A percentile compares a stretch with the other conserved stretches of the same genome.
phyloP scores from a whole-genome alignment of 1,140 invertebrate species.

The Pemphigus obesinymphae region DNA sequence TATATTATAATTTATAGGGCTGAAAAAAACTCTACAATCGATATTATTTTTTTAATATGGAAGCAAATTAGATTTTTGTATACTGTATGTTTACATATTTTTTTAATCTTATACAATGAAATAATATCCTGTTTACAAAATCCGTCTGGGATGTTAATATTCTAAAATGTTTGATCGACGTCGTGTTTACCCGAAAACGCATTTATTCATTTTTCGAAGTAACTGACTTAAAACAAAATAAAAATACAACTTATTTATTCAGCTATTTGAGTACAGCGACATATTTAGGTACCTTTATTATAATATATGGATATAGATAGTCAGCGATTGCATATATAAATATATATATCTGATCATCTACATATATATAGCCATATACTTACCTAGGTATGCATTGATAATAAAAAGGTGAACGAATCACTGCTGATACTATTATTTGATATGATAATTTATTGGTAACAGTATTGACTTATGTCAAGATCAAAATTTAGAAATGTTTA shows the following conservation, averaged over 20 bases:
- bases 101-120: slow-evolving; percentile 15
- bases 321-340: not conserved
- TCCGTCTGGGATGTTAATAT: not conserved
- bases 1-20: not conserved
- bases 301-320: not conserved
- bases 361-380: too few species aligned
- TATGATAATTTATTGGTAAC: not conserved
- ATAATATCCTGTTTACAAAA: slow-evolving; percentile 23
- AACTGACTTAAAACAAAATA: not conserved
- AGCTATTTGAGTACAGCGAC: not conserved
- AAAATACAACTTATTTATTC: slow-evolving; percentile 10
- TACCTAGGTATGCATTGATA: not conserved
- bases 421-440: slow-evolving; percentile 17
- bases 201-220: slow-evolving; percentile 2
- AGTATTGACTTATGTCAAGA: not conserved
- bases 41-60: not conserved
- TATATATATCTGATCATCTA: too few species aligned
- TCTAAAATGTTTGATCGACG: not conserved
- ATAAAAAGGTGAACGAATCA: slow-evolving; percentile 1
- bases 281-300: not conserved
- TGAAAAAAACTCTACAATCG: not conserved
- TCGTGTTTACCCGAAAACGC: not conserved
- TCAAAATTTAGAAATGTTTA: not conserved
- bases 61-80: not conserved
- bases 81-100: not conserved